Base-by-base conservation (phyloP, 2,888 invertebrate species). In the Drosophila mimetica region DNA sequence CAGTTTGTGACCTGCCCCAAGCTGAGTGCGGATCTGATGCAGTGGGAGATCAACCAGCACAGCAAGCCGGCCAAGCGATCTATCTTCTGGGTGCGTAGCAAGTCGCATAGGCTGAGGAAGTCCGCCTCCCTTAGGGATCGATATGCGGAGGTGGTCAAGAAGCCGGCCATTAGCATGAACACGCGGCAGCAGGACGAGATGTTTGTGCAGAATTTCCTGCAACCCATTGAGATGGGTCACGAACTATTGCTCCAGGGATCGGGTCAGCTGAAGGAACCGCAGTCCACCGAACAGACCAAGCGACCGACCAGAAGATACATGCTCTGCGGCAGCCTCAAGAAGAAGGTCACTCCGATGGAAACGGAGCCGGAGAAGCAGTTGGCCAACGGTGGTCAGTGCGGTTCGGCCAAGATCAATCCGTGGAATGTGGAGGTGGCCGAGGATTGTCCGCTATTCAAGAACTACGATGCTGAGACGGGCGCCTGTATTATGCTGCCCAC, bases 1-100 rank as follows among this genome's bases (percentile, higher is more conserved):
- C 94, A 94, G 76, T 95, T 94, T 93, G 91, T 95, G 28, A 87
- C 77, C 44, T 88, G 88, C 65, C 91, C 91, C 63, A 90, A 90
- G 71, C 74, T 91, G 39, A 91, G 91, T 59, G 83, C 75, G 11
- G 91, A 91, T 32, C 78, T 91, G 53, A 91, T 91, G 92, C 91
- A 89, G 77, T 88, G 89, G 58, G 92, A 89, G 72, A 84, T 91
- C 30, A 91, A 88, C 76, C 75, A 89, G 72, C 90, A 90, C 36
- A 80, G 82, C 18, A 91, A 90, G 51, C 88, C 89, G 14, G 84
- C 77, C 1, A 91, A 91, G 74, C 89, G 90, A 13, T 86, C 90
- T 2, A 86, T 86, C 6, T 91, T 91, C 74, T 92, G 90, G 91
- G 90, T 88, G 54, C 91, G 91, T 20, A 86, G 86, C 22, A 91